Evolutionary conservation across 2,888 invertebrate genomes (phyloP), one percentile per base, ranked within the genome.

Genomic region (Oeneis ivallda): DNA sequence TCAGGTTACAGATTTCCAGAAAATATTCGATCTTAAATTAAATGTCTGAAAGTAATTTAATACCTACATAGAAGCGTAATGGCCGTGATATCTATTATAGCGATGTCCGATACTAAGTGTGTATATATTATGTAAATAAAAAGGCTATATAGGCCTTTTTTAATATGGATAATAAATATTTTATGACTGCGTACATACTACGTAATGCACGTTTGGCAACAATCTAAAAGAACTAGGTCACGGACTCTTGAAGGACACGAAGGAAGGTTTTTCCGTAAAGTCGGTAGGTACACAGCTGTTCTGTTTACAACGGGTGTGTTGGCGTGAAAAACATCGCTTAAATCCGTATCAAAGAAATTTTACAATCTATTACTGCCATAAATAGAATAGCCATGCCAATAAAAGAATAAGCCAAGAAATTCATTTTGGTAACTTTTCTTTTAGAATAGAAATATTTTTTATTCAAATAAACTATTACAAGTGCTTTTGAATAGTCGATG

Each of bases 271-370:
- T 54, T 54, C 54, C 39, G 54, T 37, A 54, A 39, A 39, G 11
- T n/a, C n/a, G n/a, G n/a, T n/a, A n/a, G n/a, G n/a, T 17, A 54
- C 17, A 39, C 54, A 54, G 34, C 54, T 54, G 54, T 54, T 54
- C 37, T 37, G 39, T 19, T 6, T 54, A 54, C 17, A 39, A 39
- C 5, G 39, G 6, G 41, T 37, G 54, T 19, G 56, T 56, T 56
- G 19, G 37, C 54, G 9, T 10, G 37, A 37, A 39, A 13, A 13
- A 15, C 19, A 11, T 26, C 49, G 13, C 49, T 26, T 50, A 17
- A 11, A 50, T 3, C 19, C 19, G 11, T 13, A 50, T 1, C 15
- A 17, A 34, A 37, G n/a, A 53, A 15, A 34, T 32, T 26, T 26
- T 26, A 53, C 1, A n/a, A 11, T 32, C 19, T 52, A 39, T 39